These are phyloP conservation scores for Danaus plexippus DNA, from an alignment of 1,140 invertebrate species.

Conservation along the genomic window DNA sequence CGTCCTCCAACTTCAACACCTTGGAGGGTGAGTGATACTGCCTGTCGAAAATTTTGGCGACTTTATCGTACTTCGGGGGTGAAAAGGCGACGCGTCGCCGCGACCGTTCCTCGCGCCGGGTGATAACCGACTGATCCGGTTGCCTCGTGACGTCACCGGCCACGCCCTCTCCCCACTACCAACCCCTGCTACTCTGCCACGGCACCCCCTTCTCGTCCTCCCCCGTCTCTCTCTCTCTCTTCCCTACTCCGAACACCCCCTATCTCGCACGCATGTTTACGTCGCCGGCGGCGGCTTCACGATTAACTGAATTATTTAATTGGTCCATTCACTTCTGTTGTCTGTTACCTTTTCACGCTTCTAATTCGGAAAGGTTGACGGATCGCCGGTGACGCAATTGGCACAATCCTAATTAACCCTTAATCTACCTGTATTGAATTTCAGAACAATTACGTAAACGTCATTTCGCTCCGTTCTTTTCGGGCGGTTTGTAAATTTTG, in stretches of 20 bases:
- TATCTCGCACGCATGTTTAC: slow-evolving; percentile 62
- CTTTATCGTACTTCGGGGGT: slow-evolving; percentile 57
- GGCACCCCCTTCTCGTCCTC: too few relatives aligned
- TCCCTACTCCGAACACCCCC: slow-evolving; percentile 21
- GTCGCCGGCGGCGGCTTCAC: slow-evolving; percentile 58
- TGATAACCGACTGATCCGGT: slow-evolving; percentile 56
- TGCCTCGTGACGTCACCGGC: slow-evolving; percentile 53
- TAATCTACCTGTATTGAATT: slow-evolving; percentile 27
- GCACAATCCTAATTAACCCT: slow-evolving; percentile 48
- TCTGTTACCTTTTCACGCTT: slow-evolving; percentile 64
- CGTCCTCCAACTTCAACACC: slow-evolving; percentile 72
- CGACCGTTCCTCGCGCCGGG: slow-evolving; percentile 55
- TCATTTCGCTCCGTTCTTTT: too few relatives aligned
- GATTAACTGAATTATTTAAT: slow-evolving; percentile 70
- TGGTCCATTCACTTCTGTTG: slow-evolving; percentile 65
- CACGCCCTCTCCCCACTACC: slow-evolving; percentile 58
- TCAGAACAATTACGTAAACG: background rate
- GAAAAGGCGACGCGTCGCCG: slow-evolving; percentile 53
- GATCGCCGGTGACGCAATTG: slow-evolving; percentile 47
- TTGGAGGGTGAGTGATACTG: slow-evolving; percentile 72
- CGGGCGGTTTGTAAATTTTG: too few relatives aligned
- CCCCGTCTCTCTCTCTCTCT: too few relatives aligned
- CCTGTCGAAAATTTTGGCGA: slow-evolving; percentile 71
- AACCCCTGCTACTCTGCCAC: slow-evolving; percentile 24
- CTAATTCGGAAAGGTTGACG: slow-evolving; percentile 57